phyloP scores from a whole-genome alignment of 2,888 invertebrate genomes.

The Macrophya annulata region DNA sequence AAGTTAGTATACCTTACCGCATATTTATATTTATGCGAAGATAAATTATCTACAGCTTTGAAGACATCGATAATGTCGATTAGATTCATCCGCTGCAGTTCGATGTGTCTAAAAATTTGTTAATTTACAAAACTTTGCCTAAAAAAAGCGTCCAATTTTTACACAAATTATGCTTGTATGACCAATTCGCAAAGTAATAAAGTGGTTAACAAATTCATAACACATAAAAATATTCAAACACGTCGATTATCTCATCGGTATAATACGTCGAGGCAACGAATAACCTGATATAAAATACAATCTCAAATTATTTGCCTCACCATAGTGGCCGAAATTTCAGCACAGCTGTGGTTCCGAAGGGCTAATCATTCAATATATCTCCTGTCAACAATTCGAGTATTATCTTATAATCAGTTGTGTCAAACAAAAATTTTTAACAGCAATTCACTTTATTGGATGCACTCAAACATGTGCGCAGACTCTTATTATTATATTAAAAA shows the following conservation, averaged over 20 bases:
- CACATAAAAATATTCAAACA: too few relatives aligned
- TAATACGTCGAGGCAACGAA: too few relatives aligned
- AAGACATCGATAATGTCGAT: neutral
- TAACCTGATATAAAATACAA: too few relatives aligned
- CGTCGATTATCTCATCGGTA: too few relatives aligned
- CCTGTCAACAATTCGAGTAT: neutral
- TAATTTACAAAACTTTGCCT: neutral
- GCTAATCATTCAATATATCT: neutral
- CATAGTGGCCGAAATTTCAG: too few relatives aligned
- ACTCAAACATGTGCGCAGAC: neutral
- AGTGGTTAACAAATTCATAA: too few relatives aligned
- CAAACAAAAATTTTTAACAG: neutral
- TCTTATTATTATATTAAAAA: neutral
- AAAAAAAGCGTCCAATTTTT: neutral
- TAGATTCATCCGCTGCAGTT: neutral
- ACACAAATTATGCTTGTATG: neutral
- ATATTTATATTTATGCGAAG: neutral
- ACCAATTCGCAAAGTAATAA: neutral
- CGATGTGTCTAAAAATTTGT: neutral
- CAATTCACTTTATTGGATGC: neutral
- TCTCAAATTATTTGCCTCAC: too few relatives aligned
- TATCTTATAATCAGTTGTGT: neutral
- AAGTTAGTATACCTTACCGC: neutral
- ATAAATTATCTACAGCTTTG: conserved; percentile 4
- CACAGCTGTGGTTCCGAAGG: too few relatives aligned